These are phyloP conservation scores for Eulemur rufifrons DNA, from an alignment of 2,113 vertebrate genomes.

Conservation along the genomic window DNA sequence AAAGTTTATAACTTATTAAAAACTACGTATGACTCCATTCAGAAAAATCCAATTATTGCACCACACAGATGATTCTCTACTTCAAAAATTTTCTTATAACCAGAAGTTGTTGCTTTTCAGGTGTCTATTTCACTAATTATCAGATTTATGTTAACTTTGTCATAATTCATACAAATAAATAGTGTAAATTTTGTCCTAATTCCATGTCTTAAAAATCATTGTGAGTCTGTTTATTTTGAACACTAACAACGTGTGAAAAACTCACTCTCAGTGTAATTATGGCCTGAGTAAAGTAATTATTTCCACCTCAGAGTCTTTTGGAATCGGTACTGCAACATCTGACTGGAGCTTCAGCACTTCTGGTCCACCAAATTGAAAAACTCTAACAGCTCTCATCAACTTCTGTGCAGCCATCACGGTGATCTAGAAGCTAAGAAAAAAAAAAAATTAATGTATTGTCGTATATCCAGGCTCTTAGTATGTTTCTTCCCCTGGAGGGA, in stretches of 20 bases:
- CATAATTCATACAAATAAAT: neutral
- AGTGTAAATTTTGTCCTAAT: neutral
- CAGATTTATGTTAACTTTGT: neutral
- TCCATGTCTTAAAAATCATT: neutral
- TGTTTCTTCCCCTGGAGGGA: neutral
- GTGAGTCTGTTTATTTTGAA: neutral
- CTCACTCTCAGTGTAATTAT: neutral
- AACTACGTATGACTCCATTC: neutral
- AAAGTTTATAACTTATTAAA: neutral
- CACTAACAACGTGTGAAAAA: neutral
- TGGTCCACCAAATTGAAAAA: conserved; percentile 92
- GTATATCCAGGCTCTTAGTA: conserved; percentile 18
- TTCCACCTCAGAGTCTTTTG: conserved; percentile 87
- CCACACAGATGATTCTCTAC: neutral
- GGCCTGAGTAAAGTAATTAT: neutral
- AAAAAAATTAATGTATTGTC: neutral
- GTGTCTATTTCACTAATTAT: neutral
- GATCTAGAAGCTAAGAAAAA: conserved; percentile 19
- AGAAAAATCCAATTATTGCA: neutral
- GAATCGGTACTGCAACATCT: conserved; percentile 86
- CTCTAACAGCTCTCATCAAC: conserved; percentile 92
- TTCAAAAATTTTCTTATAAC: neutral
- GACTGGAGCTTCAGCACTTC: conserved; percentile 89
- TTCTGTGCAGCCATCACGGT: conserved; percentile 85
- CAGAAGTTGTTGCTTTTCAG: neutral